These are phyloP conservation scores for Neopipo cinnamomea DNA, from an alignment of 2,113 vertebrate genomes.

Conservation along the genomic window DNA sequence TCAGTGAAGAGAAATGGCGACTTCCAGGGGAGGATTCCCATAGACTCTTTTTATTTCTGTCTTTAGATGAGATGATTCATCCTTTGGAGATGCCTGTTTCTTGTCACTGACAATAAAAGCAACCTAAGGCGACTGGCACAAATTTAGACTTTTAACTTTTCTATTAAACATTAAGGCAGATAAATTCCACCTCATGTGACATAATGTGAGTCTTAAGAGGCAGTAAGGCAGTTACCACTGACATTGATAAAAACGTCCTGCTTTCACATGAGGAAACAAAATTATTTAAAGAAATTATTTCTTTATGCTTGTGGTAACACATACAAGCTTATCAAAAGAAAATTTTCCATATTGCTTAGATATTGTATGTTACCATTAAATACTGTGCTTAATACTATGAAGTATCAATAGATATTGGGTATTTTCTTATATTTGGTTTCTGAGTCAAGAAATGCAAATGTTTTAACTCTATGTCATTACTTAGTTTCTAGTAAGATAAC, in stretches of 20 bases:
- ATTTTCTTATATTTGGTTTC: not conserved
- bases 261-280: not conserved
- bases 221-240: not conserved
- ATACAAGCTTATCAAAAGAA: not conserved
- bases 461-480: not conserved
- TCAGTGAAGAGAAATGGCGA: not conserved
- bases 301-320: not conserved
- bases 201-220: not conserved
- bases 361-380: not conserved
- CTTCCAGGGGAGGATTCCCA: not conserved
- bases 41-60: not conserved
- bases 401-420: not conserved
- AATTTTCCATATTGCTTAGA: not conserved
- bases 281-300: not conserved
- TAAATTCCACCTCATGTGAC: not conserved
- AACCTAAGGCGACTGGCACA: not conserved
- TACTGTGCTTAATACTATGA: not conserved
- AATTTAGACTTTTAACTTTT: conserved; percentile 1
- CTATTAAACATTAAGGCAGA: not conserved
- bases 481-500: not conserved
- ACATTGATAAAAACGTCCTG: not conserved
- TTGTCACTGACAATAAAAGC: not conserved
- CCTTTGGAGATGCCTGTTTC: conserved; percentile 12
- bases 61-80: not conserved
- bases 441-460: not conserved